Conservation (phyloP, 2,797 vertebrate genomes). For the Mareca strepera region DNA sequence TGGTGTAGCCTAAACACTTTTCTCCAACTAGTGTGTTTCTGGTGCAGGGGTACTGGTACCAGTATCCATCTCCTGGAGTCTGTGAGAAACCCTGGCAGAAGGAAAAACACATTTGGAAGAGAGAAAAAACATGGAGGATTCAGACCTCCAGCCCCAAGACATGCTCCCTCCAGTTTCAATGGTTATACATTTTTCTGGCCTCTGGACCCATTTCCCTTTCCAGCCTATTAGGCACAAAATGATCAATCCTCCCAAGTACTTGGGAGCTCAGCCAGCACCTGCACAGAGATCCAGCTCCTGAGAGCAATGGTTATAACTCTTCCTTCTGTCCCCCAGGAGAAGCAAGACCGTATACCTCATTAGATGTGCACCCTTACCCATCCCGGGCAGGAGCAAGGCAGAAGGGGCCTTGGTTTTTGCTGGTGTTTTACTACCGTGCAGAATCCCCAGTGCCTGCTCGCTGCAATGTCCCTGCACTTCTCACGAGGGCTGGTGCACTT, state of each 20-base stretch:
- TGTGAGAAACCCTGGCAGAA: background rate
- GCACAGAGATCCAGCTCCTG: background rate
- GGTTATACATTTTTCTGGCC: background rate
- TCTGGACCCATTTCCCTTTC: background rate
- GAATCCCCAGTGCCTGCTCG: rapidly evolving
- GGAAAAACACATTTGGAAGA: background rate
- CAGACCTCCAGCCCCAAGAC: background rate
- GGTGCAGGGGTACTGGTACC: background rate
- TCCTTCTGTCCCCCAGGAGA: background rate
- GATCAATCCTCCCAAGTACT: background rate
- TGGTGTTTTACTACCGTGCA: rapidly evolving
- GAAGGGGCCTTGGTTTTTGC: background rate
- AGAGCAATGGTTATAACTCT: background rate
- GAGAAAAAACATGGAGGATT: background rate
- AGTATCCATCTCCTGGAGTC: background rate
- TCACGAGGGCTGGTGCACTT: rapidly evolving
- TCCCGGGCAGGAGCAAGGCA: background rate
- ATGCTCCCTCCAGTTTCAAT: rapidly evolving
- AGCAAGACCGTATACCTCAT: background rate
- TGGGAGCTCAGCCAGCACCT: background rate
- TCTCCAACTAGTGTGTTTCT: background rate
- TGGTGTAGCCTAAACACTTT: rapidly evolving
- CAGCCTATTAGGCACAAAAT: background rate
- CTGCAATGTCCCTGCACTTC: rapidly evolving
- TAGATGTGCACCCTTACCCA: background rate